Percentiles rank a stretch among this genome's conserved stretches.
Evolutionary conservation across 2,797 vertebrate species (phyloP).

Genomic region (Mus minutoides): DNA sequence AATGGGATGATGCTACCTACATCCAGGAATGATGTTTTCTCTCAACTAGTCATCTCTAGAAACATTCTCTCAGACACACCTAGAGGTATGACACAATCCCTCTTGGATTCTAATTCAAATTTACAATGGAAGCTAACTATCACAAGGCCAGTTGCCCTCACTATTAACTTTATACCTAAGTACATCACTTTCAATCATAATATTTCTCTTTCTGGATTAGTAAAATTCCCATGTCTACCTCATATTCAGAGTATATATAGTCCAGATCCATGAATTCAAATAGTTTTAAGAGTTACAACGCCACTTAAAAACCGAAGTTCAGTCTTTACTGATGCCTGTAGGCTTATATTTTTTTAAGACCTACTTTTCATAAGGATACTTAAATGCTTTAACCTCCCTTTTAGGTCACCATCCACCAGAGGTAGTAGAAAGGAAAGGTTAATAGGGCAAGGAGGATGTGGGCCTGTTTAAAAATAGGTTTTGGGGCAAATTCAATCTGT

Average conservation of each 20-base stretch:
- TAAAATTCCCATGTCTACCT: not conserved
- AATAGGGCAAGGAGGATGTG: not conserved
- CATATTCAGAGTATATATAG: not conserved
- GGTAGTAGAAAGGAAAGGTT: not conserved
- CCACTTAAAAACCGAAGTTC: not conserved
- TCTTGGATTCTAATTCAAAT: not conserved
- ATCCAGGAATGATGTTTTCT: not conserved
- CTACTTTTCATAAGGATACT: not conserved
- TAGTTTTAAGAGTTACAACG: not conserved
- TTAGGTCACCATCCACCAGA: not conserved
- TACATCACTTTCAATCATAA: not conserved
- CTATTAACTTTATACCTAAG: not conserved
- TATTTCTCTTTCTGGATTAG: not conserved
- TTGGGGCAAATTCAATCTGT: not conserved
- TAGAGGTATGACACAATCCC: not conserved
- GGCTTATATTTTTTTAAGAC: not conserved
- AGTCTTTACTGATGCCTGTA: not conserved
- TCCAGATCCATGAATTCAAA: not conserved
- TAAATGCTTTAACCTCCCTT: not conserved
- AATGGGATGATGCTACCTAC: not conserved
- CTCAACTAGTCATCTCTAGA: not conserved
- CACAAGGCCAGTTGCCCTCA: not conserved
- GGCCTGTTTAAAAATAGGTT: not conserved
- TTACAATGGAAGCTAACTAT: not conserved
- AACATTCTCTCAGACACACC: not conserved